Evolutionary conservation across 1,140 invertebrate species (phyloP).

Genomic region (Linepithema humile): DNA sequence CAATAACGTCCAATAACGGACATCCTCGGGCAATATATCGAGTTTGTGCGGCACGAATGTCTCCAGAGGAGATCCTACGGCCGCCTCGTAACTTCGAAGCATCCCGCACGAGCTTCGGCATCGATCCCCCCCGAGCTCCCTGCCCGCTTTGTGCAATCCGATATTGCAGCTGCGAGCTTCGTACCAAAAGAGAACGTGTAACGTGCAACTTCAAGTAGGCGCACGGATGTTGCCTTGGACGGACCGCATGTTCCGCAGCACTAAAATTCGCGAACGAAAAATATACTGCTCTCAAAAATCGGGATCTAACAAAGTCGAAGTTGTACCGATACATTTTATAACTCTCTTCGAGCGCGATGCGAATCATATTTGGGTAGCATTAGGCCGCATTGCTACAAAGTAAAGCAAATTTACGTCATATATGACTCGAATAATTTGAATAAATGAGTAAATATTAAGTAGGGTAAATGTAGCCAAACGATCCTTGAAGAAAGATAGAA

Average conservation of each 20-base stretch:
- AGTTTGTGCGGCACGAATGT: slow-evolving; percentile 68
- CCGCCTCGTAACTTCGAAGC: slow-evolving; percentile 60
- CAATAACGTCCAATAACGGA: slow-evolving; percentile 78
- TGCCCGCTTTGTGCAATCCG: slow-evolving; percentile 62
- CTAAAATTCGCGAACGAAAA: slow-evolving; percentile 55
- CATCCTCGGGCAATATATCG: slow-evolving; percentile 69
- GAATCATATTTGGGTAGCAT: neutral
- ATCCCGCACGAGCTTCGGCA: slow-evolving; percentile 56
- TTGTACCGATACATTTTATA: neutral
- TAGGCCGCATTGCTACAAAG: neutral
- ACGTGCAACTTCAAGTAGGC: slow-evolving; percentile 40
- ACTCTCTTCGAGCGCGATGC: neutral
- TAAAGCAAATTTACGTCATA: neutral
- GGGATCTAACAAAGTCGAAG: neutral
- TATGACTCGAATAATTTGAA: neutral
- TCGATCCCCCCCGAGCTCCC: slow-evolving; percentile 54
- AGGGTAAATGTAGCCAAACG: neutral
- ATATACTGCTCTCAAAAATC: slow-evolving; percentile 43
- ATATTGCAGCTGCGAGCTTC: slow-evolving; percentile 60
- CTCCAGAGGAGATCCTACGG: slow-evolving; percentile 60
- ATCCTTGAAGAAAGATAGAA: neutral
- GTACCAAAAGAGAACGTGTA: slow-evolving; percentile 47
- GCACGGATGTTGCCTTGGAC: slow-evolving; percentile 58
- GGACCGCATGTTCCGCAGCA: slow-evolving; percentile 43
- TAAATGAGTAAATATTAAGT: neutral